Conservation (phyloP, 2,888 invertebrate genomes). For the Aphodius sticticus region DNA sequence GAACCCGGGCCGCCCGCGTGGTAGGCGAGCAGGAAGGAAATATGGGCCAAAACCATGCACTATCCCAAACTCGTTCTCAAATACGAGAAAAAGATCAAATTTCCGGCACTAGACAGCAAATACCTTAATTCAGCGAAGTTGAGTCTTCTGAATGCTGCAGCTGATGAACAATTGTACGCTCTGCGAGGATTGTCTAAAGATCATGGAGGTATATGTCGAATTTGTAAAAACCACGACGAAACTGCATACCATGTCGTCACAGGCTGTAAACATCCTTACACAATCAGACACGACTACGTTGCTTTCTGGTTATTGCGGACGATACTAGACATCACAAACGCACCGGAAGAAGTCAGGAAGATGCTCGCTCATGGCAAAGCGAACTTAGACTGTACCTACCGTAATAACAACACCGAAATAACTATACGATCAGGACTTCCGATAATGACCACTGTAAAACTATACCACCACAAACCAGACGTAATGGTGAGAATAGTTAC, state of each 20-base stretch:
- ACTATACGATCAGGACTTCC: neutral
- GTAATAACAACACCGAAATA: neutral
- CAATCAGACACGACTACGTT: conserved; percentile 36
- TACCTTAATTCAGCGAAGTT: conserved; percentile 37
- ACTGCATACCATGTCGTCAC: conserved; percentile 43
- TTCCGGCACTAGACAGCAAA: conserved; percentile 32
- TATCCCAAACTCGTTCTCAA: conserved; percentile 37
- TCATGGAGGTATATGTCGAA: conserved; percentile 32
- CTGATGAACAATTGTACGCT: conserved; percentile 42
- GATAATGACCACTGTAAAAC: neutral
- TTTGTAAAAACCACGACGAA: conserved; percentile 34
- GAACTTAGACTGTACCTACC: conserved; percentile 7
- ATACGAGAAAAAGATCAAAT: conserved; percentile 27
- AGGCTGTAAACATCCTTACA: conserved; percentile 33
- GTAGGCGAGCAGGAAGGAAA: conserved; percentile 59
- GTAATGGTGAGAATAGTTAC: neutral
- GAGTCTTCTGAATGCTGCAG: conserved; percentile 36
- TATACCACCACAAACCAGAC: conserved; percentile 5
- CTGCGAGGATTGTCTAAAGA: conserved; percentile 28
- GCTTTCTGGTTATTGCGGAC: conserved; percentile 38
- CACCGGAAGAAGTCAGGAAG: conserved; percentile 6
- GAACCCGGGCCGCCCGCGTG: conserved; percentile 66
- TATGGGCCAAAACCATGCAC: conserved; percentile 39
- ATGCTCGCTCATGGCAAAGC: conserved; percentile 36
- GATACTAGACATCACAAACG: conserved; percentile 19